Base-by-base conservation (phyloP, 2,113 vertebrate genomes). In the Oxyruncus cristatus region DNA sequence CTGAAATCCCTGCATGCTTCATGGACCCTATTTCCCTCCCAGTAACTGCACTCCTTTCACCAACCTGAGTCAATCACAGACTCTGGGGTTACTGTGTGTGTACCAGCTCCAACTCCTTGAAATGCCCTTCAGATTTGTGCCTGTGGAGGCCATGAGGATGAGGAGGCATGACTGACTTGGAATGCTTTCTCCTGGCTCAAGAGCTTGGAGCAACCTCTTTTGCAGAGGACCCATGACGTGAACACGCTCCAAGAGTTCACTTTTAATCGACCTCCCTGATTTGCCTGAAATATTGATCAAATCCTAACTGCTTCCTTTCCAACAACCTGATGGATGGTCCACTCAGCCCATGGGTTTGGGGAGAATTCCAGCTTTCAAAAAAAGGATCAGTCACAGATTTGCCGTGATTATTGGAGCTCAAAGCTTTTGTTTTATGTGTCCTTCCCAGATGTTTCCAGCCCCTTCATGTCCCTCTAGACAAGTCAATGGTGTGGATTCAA, bases 1-100 rank as follows among this genome's bases (percentile, higher is more conserved):
- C 91, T 95, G 77, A 81, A 89, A 89, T 81, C 91, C 68, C 93
- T 88, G 72, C 26, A 8, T 41, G 76, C 70, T 94, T 77, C 93
- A 65, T 12, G 67, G 92, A 68, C 93, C 70, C 81, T 49, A 26
- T 91, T 95, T 95, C 85, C 79, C 92, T 93, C 62, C 35, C 82
- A 56, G 70, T 58, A 88, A 96, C 90, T 72, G 61, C 44, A 72
- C 16, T 75, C 68, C 63, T 91, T 92, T 84, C 68, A 81, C 65
- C 0, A 7, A 11, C 68, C 46, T 11, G 35, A 92, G 67, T 49
- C 79, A 94, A 1, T 44, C 89, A 74, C 47, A 75, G 39, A 41
- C 50, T 59, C 27, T 21, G 47, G 82, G 47, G 44, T 80, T 86
- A 37, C 24, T 84, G 32, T 10, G 22, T 81, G 37, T 0, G 1